phyloP scores from a whole-genome alignment of 1,140 invertebrate genomes.

The Drosophila asahinai region DNA sequence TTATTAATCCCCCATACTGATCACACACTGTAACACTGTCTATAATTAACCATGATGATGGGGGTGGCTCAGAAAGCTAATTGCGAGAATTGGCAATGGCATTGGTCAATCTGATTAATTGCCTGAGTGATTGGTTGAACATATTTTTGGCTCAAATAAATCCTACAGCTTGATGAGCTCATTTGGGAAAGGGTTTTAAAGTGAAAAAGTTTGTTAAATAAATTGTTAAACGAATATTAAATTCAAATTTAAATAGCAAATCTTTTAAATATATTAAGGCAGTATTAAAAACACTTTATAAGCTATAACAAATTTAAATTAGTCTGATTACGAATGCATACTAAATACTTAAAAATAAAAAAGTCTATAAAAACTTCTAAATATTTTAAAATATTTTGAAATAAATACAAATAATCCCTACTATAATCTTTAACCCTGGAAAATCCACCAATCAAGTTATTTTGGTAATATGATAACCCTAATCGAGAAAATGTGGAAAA shows the following conservation, averaged over 20 bases:
- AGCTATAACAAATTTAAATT: too few relatives aligned
- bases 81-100: conserved; percentile 28
- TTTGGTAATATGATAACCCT: background rate
- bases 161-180: background rate
- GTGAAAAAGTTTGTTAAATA: background rate
- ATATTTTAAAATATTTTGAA: too few relatives aligned
- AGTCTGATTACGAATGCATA: too few relatives aligned
- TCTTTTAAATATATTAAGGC: background rate
- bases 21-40: background rate
- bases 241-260: too few relatives aligned
- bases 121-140: conserved; percentile 6
- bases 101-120: conserved; percentile 31
- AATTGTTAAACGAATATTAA: background rate
- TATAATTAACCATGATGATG: conserved; percentile 45
- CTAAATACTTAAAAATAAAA: too few relatives aligned
- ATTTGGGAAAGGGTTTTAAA: background rate
- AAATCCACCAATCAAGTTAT: too few relatives aligned
- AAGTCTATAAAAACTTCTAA: too few relatives aligned
- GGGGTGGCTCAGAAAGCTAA: conserved; percentile 22
- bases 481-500: background rate
- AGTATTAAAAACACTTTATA: background rate
- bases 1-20: background rate
- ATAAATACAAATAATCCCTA: too few relatives aligned
- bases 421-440: too few relatives aligned
- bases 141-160: background rate